Base-by-base conservation (phyloP, 1,140 invertebrate species). In the Drosophila sproati region DNA sequence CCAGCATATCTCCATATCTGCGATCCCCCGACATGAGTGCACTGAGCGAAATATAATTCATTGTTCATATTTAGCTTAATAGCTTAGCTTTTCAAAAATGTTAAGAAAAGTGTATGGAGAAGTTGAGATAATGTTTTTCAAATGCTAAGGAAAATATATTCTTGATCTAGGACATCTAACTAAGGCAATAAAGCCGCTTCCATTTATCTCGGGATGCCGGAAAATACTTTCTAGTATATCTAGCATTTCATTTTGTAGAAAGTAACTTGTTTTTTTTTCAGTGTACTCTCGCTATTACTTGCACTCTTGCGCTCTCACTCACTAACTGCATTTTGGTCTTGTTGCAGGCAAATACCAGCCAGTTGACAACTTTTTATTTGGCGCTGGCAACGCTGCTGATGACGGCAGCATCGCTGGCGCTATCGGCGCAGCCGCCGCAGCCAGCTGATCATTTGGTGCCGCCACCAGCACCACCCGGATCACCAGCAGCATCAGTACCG, bases 401-500 rank as follows among this genome's bases (percentile, higher is more conserved):
- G 7, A 20, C 57, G 2, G n/a, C 32, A 20, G 43, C 61, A 4
- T 5, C 45, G 29, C 47, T 59, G 20, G 47, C 72, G 32, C 12
- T 51, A 29, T 39, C 41, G 0, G 43, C 62, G 45, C 20, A 20
- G 20, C 78, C 85, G 4, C 80, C 78, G 6, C 74, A 82, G 32
- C 91, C 91, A 29, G 74, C 82, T 32, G 91, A 92, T 66, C 89
- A 91, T 31, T 41, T 92, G 54, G 79, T 92, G 54, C 91, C 91
- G 4, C 91, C 91, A 0, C 90, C 90, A 3, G 52, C 67, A 8
- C 81, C 81, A 20, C 55, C 57, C 29, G 34, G 35, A 12, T 43
- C 62, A 29, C 4, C 28, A 2, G 35, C 35, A 12, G 39, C 35
- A 0, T n/a, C 50, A 8, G 7, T 47, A 3, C 29, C 60, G n/a